phyloP scores from a whole-genome alignment of 2,113 vertebrate species.

The Pseudorasbora parva region DNA sequence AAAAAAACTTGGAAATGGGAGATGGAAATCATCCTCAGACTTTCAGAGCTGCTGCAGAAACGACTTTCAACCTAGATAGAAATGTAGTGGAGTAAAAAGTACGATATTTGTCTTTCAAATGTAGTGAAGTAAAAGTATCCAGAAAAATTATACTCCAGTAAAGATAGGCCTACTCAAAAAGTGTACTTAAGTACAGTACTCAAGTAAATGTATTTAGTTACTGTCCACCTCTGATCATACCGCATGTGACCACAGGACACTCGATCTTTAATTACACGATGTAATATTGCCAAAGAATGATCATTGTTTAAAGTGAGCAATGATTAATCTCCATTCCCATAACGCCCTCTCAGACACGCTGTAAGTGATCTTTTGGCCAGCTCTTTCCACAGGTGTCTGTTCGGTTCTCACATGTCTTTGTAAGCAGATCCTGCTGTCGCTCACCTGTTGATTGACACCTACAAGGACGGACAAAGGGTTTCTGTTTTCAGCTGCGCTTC shows the following conservation, averaged over 20 bases:
- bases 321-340: neutral
- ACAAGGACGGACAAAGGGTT: conserved; percentile 1
- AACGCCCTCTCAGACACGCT: neutral
- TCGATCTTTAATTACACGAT: neutral
- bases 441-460: neutral
- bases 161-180: no score
- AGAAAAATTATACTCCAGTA: no score
- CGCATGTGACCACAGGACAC: neutral
- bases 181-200: no score
- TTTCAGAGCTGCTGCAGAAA: no score
- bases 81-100: no score
- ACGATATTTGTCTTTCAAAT: no score
- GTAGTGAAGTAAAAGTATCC: no score
- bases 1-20: no score
- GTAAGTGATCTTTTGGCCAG: conserved; percentile 6
- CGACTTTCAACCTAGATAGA: no score
- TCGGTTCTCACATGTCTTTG: conserved; percentile 6
- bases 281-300: neutral
- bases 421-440: conserved; percentile 3
- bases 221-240: no score
- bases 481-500: neutral
- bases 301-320: conserved; percentile 2
- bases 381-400: conserved; percentile 12
- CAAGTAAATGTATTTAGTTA: no score
- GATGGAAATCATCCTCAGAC: no score